Evolutionary conservation across 1,140 invertebrate species (phyloP), one percentile per base, ranked within the genome.

Genomic region (Cryptotermes secundus): DNA sequence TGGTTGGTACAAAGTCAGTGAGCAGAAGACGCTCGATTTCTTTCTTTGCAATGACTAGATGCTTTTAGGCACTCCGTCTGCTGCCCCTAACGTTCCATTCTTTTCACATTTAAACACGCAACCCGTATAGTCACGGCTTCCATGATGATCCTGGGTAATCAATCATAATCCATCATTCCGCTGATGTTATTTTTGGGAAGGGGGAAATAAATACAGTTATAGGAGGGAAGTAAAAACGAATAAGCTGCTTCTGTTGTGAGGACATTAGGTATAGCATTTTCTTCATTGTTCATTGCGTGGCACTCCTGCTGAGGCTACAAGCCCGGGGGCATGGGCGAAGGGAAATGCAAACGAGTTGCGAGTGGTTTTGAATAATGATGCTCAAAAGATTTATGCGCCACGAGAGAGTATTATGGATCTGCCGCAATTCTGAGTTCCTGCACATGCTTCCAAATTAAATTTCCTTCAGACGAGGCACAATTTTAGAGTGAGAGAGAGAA

Each of bases 141-240:
- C 59, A 72, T 31, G 59, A n/a, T 31, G n/a, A 72, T 31, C n/a
- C 26, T 31, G 59, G 26, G 59, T 72, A 72, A 72, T 72, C 59
- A 72, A 72, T 72, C 59, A 72, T 72, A 72, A 72, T 72, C 59
- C 59, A 72, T 72, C 59, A 72, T 72, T 26, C 59, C 10, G 26
- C 16, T 72, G 59, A 31, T 72, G 59, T 72, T 72, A 72, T 31
- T 72, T 72, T 72, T 31, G 7, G 59, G 4, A 7, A n/a, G n/a
- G n/a, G n/a, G n/a, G n/a, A 72, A 72, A n/a, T n/a, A 72, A 72
- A 16, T 72, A 72, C 26, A 72, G 26, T 72, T 31, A n/a, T 2
- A 72, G 4, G 59, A 12, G 59, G n/a, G 59, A 72, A 72, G 59
- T 6, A 72, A 59, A n/a, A n/a, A 31, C n/a, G 26, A n/a, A 72